Percentiles rank a stretch among this genome's conserved stretches.
These are phyloP conservation scores for Anastrepha obliqua DNA, from an alignment of 1,140 invertebrate genomes.

Conservation along the genomic window DNA sequence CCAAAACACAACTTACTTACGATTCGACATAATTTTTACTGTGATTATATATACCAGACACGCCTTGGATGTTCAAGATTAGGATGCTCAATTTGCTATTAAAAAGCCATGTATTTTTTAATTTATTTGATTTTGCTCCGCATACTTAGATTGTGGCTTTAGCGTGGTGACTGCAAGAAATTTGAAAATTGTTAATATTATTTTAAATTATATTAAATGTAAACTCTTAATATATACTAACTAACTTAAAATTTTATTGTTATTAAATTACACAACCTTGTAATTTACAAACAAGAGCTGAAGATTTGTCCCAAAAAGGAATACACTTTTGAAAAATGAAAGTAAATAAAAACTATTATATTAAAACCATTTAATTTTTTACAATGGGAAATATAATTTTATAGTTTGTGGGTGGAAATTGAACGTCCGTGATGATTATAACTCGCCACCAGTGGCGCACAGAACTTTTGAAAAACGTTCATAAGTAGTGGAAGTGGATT, in stretches of 20 bases:
- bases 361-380: no score
- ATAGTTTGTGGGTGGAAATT: no score
- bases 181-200: conserved; percentile 42
- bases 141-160: conserved; percentile 41
- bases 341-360: no score
- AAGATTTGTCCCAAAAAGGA: neutral
- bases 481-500: no score
- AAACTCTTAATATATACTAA: conserved; percentile 44
- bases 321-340: no score
- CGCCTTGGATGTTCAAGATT: conserved; percentile 28
- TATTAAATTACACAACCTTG: conserved; percentile 51
- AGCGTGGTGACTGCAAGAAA: conserved; percentile 42
- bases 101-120: conserved; percentile 1
- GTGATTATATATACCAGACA: conserved; percentile 15
- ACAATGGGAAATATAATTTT: no score
- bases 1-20: neutral
- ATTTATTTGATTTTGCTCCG: neutral
- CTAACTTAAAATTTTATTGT: conserved; percentile 53
- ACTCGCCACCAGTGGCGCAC: no score
- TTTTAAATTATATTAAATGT: conserved; percentile 53
- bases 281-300: conserved; percentile 23
- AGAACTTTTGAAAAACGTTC: no score
- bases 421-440: no score
- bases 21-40: conserved; percentile 11
- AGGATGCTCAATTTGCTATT: conserved; percentile 12